Percentiles rank a stretch among this genome's conserved stretches.
Conservation (phyloP, 2,113 vertebrate species). For the Gobio gobio region DNA sequence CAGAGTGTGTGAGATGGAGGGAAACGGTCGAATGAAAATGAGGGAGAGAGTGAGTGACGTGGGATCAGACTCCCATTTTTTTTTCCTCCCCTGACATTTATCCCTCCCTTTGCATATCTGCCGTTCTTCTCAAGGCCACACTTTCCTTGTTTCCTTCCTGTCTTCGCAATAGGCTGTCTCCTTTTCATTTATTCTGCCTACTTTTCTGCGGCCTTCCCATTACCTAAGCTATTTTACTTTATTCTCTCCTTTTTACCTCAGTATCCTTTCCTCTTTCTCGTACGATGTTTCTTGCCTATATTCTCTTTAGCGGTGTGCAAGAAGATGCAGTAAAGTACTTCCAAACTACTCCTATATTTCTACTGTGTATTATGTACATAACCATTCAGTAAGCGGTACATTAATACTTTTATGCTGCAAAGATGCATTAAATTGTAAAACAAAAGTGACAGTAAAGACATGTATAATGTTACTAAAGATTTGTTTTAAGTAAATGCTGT, state of each 20-base stretch:
- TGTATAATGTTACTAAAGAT: no score
- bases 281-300: constrained; percentile 57
- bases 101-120: constrained; percentile 46
- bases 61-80: constrained; percentile 27
- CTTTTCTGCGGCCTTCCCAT: constrained; percentile 54
- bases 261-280: constrained; percentile 41
- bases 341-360: neutral
- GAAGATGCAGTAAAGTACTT: neutral
- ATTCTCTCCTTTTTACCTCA: neutral
- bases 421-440: no score
- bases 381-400: neutral
- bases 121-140: constrained; percentile 36
- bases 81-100: constrained; percentile 29
- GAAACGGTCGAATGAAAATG: neutral
- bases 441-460: no score
- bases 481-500: no score
- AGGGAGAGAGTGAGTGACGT: constrained; percentile 23
- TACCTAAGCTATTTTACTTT: constrained; percentile 59
- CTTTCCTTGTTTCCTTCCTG: constrained; percentile 45
- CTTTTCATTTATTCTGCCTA: constrained; percentile 49
- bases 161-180: constrained; percentile 37
- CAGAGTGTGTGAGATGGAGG: constrained; percentile 12
- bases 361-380: neutral
- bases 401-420: no score
- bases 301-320: neutral